A percentile compares a stretch with the other conserved stretches of the same genome.
These are phyloP conservation scores for Vidua macroura DNA, from an alignment of 2,113 vertebrate species.

Conservation along the genomic window DNA sequence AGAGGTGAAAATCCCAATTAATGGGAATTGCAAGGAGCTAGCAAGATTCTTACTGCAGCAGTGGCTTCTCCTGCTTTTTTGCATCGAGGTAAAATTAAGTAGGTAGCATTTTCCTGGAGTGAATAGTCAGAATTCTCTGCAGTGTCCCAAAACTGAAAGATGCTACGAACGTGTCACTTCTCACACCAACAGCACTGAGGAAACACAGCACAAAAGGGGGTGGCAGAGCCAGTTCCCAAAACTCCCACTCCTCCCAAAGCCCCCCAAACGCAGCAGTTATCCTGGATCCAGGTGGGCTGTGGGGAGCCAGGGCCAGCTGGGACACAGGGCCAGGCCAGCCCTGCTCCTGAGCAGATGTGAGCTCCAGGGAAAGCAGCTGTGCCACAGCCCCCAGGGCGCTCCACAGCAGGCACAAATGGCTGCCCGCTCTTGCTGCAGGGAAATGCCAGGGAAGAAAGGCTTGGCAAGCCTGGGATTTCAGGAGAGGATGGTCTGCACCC, in stretches of 20 bases:
- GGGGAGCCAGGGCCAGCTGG: neutral
- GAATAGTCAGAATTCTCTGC: neutral
- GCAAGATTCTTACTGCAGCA: neutral
- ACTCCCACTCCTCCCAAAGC: neutral
- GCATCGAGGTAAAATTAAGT: accelerated
- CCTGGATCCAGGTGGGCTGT: neutral
- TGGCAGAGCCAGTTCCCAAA: neutral
- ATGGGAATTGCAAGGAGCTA: neutral
- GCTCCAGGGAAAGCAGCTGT: conserved; percentile 28
- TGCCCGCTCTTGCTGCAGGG: neutral
- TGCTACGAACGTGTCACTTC: neutral
- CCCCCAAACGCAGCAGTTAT: neutral
- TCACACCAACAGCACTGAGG: neutral
- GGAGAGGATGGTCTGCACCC: neutral
- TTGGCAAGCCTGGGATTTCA: neutral
- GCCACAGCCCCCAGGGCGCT: neutral
- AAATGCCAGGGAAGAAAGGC: neutral
- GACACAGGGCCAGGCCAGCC: neutral
- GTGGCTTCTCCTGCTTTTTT: neutral
- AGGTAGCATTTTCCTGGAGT: neutral
- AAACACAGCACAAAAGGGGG: neutral
- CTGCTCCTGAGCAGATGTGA: neutral
- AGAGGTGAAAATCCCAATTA: neutral
- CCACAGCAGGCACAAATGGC: neutral
- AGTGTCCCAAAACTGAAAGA: neutral